Conservation (phyloP, 2,113 vertebrate genomes). For the Microtus richardsoni region DNA sequence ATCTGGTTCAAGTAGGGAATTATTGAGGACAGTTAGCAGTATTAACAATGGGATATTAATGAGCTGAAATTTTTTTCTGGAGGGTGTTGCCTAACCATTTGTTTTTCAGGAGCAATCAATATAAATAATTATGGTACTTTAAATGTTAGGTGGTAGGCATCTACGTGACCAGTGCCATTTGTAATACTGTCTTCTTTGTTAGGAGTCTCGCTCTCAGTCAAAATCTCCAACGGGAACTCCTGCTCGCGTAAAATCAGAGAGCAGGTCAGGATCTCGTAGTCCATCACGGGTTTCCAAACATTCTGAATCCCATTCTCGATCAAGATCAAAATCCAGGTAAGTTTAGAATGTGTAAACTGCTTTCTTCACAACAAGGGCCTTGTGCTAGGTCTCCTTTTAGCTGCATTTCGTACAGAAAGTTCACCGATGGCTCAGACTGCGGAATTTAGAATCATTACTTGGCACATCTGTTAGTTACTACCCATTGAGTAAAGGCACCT, state of each 20-base stretch:
- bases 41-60: constrained; percentile 90
- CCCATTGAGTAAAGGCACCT: neutral
- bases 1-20: constrained; percentile 92
- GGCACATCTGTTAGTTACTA: neutral
- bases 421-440: neutral
- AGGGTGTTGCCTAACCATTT: constrained; percentile 91
- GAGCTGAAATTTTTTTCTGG: constrained; percentile 89
- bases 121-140: constrained; percentile 89
- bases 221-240: constrained; percentile 95
- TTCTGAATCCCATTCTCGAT: constrained; percentile 93
- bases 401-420: constrained; percentile 27
- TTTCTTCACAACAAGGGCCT: neutral
- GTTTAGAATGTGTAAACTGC: constrained; percentile 58
- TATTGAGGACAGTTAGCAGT: constrained; percentile 89
- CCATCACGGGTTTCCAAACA: constrained; percentile 92
- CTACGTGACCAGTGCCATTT: constrained; percentile 89
- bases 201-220: constrained; percentile 95
- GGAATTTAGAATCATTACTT: neutral
- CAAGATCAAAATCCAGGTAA: constrained; percentile 95
- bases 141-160: constrained; percentile 91
- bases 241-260: constrained; percentile 93
- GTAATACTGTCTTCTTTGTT: constrained; percentile 91
- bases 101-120: constrained; percentile 92
- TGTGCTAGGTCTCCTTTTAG: neutral
- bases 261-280: constrained; percentile 94